A percentile compares a stretch with the other conserved stretches of the same genome.
Conservation (phyloP, 2,888 invertebrate genomes). For the Melanostoma mellinum region DNA sequence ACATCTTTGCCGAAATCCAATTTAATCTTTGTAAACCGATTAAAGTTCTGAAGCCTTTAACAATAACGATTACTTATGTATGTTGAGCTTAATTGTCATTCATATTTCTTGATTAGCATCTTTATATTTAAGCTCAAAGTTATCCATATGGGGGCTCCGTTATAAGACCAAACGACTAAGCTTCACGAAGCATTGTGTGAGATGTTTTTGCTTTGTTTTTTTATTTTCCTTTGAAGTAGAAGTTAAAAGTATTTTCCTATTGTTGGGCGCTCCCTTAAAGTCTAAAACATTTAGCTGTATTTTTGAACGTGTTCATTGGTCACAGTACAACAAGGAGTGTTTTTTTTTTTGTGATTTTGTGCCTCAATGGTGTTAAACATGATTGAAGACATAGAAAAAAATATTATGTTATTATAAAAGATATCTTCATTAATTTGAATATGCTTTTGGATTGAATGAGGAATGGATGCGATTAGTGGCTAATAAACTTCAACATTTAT, state of each 20-base stretch:
- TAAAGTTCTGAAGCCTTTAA: neutral
- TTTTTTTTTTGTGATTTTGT: neutral
- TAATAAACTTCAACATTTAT: too few species aligned
- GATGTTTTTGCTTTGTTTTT: neutral
- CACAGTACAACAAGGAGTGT: neutral
- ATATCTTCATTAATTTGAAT: too few species aligned
- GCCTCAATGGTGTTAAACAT: too few species aligned
- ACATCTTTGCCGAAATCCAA: conserved; percentile 1
- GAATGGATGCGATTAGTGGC: too few species aligned
- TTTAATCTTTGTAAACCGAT: conserved; percentile 36
- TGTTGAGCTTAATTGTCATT: conserved; percentile 2
- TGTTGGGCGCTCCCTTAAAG: too few species aligned
- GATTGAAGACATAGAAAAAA: too few species aligned
- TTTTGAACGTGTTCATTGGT: conserved; percentile 1
- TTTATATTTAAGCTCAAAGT: conserved; percentile 2
- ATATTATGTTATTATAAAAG: too few species aligned
- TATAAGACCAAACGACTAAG: neutral
- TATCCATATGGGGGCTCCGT: neutral
- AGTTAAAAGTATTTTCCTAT: too few species aligned
- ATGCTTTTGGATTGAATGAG: too few species aligned
- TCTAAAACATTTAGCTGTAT: neutral
- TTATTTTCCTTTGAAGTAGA: too few species aligned
- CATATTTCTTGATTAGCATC: conserved; percentile 17
- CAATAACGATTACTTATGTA: conserved; percentile 16
- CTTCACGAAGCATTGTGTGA: neutral